Evolutionary conservation across 2,888 invertebrate species (phyloP), one percentile per base, ranked within the genome.

Genomic region (Linhomoeus sp.): DNA sequence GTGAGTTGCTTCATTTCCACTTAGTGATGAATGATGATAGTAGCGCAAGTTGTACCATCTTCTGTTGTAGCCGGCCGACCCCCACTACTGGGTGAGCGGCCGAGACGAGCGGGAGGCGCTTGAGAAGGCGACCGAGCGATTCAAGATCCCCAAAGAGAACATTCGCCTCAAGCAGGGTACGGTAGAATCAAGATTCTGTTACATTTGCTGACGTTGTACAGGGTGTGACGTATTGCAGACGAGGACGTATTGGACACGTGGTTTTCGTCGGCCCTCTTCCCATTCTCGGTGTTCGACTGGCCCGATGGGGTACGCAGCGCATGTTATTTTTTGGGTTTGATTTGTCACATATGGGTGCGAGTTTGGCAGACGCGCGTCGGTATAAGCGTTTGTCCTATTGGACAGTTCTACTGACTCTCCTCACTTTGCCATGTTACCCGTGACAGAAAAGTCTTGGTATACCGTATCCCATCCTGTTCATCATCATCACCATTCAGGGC

Each of bases 161-260:
- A 65, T 71, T 33, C 52, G 55, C 3, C 58, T 70, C 24, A 58
- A 52, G 51, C 66, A 67, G 62, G 69, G 68, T 68, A 48, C 19
- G n/a, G n/a, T n/a, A n/a, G n/a, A n/a, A n/a, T n/a, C n/a, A n/a
- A n/a, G n/a, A n/a, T n/a, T n/a, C n/a, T 37, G 15, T 43, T 43
- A 17, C 36, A n/a, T 22, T 44, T 36, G 9, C 22, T 22, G 20
- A 12, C 19, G 5, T 29, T 24, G 17, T 3, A 12, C 9, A 37
- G 12, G 7, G 12, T 29, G 29, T 9, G 5, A 9, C 29, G 29
- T 29, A 29, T 9, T 29, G 29, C 12, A 61, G 94, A 97, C 65
- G 83, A 85, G 40, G 97, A 99, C 70, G 97, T 99, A 0, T 70
- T 97, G 51, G 97, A 97, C 65, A 97, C 97, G 0, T 99, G 97